These are phyloP conservation scores for Zonotrichia leucophrys DNA, from an alignment of 2,113 vertebrate genomes.

Conservation along the genomic window DNA sequence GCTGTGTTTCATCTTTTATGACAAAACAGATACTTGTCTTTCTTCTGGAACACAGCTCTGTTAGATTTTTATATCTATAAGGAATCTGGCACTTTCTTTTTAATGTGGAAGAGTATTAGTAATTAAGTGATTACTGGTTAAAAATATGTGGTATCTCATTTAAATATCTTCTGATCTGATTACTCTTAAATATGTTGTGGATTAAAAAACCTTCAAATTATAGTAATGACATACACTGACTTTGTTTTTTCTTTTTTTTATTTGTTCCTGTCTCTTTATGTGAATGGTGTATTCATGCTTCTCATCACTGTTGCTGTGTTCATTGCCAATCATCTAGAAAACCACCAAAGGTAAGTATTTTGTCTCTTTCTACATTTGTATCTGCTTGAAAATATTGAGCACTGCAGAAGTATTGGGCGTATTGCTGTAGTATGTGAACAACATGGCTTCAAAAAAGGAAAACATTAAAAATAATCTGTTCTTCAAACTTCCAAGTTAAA, in stretches of 20 bases:
- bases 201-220: not conserved
- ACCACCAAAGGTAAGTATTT: conserved; percentile 75
- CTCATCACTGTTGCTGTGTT: conserved; percentile 19
- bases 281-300: conserved; percentile 18
- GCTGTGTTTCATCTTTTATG: not conserved
- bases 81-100: not conserved
- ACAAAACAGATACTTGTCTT: not conserved
- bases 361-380: not conserved
- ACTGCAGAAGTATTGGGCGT: not conserved
- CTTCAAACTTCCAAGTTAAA: not conserved
- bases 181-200: not conserved
- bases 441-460: not conserved
- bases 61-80: not conserved
- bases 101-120: not conserved
- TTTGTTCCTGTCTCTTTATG: conserved; percentile 26
- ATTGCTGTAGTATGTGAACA: not conserved
- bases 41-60: not conserved
- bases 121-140: not conserved
- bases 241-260: conserved; percentile 42
- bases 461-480: not conserved
- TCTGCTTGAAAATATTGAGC: not conserved
- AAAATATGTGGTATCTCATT: not conserved
- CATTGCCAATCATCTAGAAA: conserved; percentile 63
- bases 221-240: conserved; percentile 22
- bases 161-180: not conserved